A percentile compares a stretch with the other conserved stretches of the same genome.
Conservation (phyloP, 2,113 vertebrate species). For the Ceyx melanurus region DNA sequence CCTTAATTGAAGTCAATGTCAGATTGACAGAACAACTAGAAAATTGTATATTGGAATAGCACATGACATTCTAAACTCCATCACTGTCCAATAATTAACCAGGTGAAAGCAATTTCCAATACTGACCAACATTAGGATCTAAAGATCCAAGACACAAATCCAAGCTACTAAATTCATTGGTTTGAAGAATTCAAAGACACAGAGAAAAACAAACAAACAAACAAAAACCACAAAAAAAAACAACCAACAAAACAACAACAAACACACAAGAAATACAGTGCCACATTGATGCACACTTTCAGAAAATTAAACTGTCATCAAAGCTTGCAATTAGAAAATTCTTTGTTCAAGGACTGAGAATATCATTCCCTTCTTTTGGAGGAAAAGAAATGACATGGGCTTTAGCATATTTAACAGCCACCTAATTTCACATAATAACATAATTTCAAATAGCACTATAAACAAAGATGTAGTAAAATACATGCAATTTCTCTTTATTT, state of each 20-base stretch:
- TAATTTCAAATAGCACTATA: constrained; percentile 26
- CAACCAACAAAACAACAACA: too few species aligned
- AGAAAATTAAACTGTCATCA: neutral
- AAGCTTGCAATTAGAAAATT: neutral
- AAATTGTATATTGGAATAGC: neutral
- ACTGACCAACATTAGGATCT: neutral
- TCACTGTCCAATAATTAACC: neutral
- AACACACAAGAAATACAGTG: neutral
- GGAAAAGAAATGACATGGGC: neutral
- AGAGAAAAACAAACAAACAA: neutral
- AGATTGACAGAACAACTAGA: neutral
- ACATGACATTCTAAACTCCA: neutral
- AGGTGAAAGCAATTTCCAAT: neutral
- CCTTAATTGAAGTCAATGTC: neutral
- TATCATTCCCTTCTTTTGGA: neutral
- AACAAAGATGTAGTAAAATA: constrained; percentile 34
- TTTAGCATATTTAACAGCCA: constrained; percentile 25
- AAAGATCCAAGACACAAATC: neutral
- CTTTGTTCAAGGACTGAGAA: neutral
- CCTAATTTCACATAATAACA: constrained; percentile 43
- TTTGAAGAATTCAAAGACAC: neutral
- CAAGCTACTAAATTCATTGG: neutral
- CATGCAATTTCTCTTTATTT: constrained; percentile 20
- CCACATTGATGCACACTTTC: neutral
- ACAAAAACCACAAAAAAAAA: neutral